A percentile compares a stretch with the other conserved stretches of the same genome.
These are phyloP conservation scores for Seriola dumerili DNA, from an alignment of 2,113 vertebrate genomes.

Conservation along the genomic window DNA sequence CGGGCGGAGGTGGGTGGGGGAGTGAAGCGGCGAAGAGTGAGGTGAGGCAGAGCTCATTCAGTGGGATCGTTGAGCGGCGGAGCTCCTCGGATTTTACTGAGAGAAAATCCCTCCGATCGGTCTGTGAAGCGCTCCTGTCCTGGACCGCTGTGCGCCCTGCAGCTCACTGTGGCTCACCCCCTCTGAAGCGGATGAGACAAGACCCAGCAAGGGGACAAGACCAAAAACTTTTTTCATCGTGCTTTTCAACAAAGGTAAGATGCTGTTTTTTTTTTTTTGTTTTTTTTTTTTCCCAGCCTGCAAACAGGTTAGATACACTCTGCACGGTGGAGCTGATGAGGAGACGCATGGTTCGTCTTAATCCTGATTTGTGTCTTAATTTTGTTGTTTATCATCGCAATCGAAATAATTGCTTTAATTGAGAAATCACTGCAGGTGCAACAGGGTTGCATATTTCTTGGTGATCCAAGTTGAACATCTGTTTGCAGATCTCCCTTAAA, in stretches of 20 bases:
- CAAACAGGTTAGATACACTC: too few relatives aligned
- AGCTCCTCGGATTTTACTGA: constrained; percentile 83
- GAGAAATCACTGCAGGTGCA: constrained; percentile 6
- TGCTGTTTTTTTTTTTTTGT: neutral
- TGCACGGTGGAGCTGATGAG: neutral
- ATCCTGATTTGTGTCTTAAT: neutral
- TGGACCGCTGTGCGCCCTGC: constrained; percentile 71
- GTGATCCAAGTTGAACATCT: neutral
- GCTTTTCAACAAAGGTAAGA: constrained; percentile 79
- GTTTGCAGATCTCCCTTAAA: neutral
- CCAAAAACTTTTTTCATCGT: constrained; percentile 74
- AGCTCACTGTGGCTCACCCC: constrained; percentile 49
- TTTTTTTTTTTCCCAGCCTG: too few relatives aligned
- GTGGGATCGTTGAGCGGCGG: constrained; percentile 78
- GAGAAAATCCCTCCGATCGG: constrained; percentile 61
- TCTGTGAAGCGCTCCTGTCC: constrained; percentile 67
- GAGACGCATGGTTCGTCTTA: neutral
- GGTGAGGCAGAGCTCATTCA: constrained; percentile 83
- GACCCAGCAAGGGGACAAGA: constrained; percentile 59
- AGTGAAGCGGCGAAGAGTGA: constrained; percentile 69
- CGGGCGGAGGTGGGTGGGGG: constrained; percentile 48
- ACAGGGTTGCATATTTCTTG: neutral
- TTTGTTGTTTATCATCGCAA: neutral
- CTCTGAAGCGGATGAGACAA: constrained; percentile 73
- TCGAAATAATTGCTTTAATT: neutral